Percentiles rank a stretch among this genome's conserved stretches.
Conservation (phyloP, 2,888 invertebrate species). For the Andrena camellia region DNA sequence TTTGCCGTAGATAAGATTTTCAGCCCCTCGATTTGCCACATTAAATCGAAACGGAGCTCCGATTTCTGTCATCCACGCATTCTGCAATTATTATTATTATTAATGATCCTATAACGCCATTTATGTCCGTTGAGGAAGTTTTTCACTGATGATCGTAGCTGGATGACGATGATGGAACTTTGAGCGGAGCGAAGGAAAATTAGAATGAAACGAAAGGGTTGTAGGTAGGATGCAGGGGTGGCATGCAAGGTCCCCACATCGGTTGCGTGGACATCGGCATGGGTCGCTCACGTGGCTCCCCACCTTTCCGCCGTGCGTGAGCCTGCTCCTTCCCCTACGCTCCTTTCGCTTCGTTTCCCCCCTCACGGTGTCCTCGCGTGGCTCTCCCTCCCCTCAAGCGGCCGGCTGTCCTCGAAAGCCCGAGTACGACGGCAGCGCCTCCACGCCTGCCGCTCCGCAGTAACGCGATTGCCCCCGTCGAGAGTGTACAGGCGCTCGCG, state of each 20-base stretch:
- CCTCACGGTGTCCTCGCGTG: constrained; percentile 52
- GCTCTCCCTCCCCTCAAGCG: constrained; percentile 41
- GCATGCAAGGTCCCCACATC: constrained; percentile 58
- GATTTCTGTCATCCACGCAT: not conserved
- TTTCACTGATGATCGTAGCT: not conserved
- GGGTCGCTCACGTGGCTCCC: constrained; percentile 80
- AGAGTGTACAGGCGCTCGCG: constrained; percentile 68
- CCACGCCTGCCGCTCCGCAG: constrained; percentile 80
- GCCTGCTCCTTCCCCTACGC: constrained; percentile 58
- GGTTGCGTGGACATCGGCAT: constrained; percentile 73
- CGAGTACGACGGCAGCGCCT: constrained; percentile 78
- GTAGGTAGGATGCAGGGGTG: constrained; percentile 32
- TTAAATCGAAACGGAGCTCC: constrained; percentile 53
- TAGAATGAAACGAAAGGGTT: constrained; percentile 38
- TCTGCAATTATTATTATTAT: not conserved
- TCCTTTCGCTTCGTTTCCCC: constrained; percentile 54
- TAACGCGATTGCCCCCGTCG: constrained; percentile 82
- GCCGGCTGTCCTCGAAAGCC: constrained; percentile 60
- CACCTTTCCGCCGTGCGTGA: constrained; percentile 68
- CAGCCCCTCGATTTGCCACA: constrained; percentile 25
- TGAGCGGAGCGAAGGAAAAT: not conserved
- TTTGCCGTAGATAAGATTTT: constrained; percentile 44
- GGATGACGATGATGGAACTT: not conserved
- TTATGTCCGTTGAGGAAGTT: not conserved
- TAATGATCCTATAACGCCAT: not conserved